Base-by-base conservation (phyloP, 2,113 vertebrate genomes). In the Percina caprodes region DNA sequence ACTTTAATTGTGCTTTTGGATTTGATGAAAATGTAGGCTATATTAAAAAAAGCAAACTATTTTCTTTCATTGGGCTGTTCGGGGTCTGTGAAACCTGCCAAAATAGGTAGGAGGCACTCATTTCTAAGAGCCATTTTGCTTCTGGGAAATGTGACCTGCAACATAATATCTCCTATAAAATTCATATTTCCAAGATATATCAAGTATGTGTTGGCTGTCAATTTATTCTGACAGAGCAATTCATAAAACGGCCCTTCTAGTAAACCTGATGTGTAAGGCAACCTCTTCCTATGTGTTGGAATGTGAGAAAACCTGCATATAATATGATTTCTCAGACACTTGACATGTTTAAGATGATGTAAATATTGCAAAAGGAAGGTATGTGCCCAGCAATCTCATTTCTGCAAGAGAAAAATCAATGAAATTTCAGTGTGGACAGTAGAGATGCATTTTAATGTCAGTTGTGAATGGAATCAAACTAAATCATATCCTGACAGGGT, bases 371-470 rank as follows among this genome's bases (percentile, higher is more conserved):
- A 82, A 63, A 81, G 33, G 18, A 62, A 73, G 62, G 54, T 56
- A 56, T 79, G 49, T 51, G 62, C 14, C 15, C 15, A 2, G 21
- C n/a, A 77, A 65, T 84, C 21, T 84, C 8, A 74, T 84, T 84
- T 75, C 69, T 26, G 49, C 65, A 11, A 49, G 6, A 76, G 48
- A 66, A 68, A 74, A 74, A 77, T 79, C 56, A 63, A 65, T 76
- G 51, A n/a, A 58, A 33, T 70, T 67, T 70, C n/a, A 59, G 30
- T 23, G 1, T n/a, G 19, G 52, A 79, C 19, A 45, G 62, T 52
- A 23, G 48, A 45, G 74, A 79, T 42, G 65, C 69, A 79, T 77
- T 81, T 77, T 48, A 75, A 80, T 63, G 58, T 70, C 45, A 75
- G 54, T 24, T 73, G 52, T 26, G 45, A 69, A 73, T 68, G 26